A percentile compares a stretch with the other conserved stretches of the same genome.
Evolutionary conservation across 2,797 vertebrate species (phyloP).

Genomic region (Falco berigora): DNA sequence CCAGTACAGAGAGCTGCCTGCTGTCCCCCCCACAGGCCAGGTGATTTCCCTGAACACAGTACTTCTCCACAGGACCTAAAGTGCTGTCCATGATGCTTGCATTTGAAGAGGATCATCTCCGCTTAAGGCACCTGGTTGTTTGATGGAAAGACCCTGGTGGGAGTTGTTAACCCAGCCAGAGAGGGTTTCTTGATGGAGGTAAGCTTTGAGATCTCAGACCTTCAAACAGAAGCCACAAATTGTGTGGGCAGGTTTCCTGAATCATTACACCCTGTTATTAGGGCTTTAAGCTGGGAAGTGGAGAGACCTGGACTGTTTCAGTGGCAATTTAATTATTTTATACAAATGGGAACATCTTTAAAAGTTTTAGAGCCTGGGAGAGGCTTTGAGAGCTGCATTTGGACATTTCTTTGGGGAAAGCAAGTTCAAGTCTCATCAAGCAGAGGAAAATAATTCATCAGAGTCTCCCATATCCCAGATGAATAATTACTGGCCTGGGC

Average conservation of each 20-base stretch:
- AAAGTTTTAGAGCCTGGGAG: constrained; percentile 33
- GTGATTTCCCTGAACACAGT: neutral
- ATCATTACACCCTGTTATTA: constrained; percentile 23
- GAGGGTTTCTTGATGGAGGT: neutral
- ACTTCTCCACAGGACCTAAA: neutral
- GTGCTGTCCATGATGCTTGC: neutral
- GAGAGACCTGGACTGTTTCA: neutral
- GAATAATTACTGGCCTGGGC: neutral
- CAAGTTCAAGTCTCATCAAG: constrained; percentile 50
- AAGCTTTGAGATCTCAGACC: neutral
- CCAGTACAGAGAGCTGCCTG: neutral
- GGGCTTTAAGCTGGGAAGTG: constrained; percentile 1
- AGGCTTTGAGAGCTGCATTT: neutral
- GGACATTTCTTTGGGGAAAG: constrained; percentile 28
- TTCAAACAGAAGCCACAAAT: constrained; percentile 45
- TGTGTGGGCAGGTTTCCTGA: constrained; percentile 39
- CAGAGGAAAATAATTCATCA: neutral
- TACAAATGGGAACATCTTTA: constrained; percentile 56
- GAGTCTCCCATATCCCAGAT: neutral
- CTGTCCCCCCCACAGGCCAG: neutral
- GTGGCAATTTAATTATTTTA: constrained; percentile 49
- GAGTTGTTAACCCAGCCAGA: neutral
- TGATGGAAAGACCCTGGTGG: neutral
- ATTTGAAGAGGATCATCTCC: neutral
- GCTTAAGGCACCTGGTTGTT: neutral